Evolutionary conservation across 1,140 invertebrate genomes (phyloP).

Genomic region (Maniola jurtina): DNA sequence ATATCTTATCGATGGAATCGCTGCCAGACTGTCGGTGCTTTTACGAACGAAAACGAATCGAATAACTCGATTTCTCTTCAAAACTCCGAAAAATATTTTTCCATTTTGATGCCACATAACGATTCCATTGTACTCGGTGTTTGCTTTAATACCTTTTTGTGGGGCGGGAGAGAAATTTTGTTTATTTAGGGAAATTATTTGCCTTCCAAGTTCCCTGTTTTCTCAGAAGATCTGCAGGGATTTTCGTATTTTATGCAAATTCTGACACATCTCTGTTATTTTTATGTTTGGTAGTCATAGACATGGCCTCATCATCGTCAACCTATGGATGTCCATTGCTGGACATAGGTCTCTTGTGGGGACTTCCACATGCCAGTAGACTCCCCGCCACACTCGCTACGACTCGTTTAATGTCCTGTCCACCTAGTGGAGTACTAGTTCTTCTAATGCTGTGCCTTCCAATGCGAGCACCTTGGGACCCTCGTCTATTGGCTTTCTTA

Average conservation of each 20-base stretch:
- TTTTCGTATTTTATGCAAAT: conserved; percentile 22
- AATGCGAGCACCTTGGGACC: too few species aligned
- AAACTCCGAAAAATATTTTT: conserved; percentile 23
- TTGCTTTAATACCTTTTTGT: conserved; percentile 30
- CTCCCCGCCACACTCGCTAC: too few species aligned
- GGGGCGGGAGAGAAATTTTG: conserved; percentile 24
- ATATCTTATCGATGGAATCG: not conserved
- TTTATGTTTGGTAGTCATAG: too few species aligned
- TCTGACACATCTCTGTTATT: not conserved
- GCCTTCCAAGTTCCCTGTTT: conserved; percentile 4
- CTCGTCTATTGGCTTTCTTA: too few species aligned
- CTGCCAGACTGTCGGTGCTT: not conserved
- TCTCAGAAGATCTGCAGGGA: conserved; percentile 18
- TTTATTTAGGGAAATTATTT: conserved; percentile 32
- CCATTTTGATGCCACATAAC: conserved; percentile 28
- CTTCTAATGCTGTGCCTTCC: too few species aligned
- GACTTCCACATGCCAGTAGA: too few species aligned
- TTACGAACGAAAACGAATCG: conserved; percentile 7
- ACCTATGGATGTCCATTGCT: too few species aligned
- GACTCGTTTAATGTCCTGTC: too few species aligned
- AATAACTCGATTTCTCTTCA: conserved; percentile 5
- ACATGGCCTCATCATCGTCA: too few species aligned
- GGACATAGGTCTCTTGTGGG: too few species aligned
- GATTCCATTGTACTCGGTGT: conserved; percentile 26
- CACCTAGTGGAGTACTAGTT: too few species aligned